Percentiles rank a stretch among this genome's conserved stretches.
phyloP scores from a whole-genome alignment of 2,888 invertebrate genomes.

The Heteropelma amictum region DNA sequence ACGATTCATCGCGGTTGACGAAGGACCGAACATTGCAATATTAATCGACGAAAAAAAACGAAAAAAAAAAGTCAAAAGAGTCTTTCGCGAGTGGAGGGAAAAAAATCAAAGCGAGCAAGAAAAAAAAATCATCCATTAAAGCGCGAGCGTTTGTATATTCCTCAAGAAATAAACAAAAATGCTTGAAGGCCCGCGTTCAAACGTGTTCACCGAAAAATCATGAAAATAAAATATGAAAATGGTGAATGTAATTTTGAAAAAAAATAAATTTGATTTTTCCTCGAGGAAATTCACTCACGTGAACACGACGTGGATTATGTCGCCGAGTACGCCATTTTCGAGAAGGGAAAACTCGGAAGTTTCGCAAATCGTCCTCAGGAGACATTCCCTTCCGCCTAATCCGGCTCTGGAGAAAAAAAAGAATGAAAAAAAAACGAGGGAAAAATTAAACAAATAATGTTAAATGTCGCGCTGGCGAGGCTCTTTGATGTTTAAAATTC shows the following conservation, averaged over 20 bases:
- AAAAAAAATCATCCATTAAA: too few species aligned
- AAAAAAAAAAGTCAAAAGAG: too few species aligned
- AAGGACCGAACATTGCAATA: too few species aligned
- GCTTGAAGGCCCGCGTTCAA: too few species aligned
- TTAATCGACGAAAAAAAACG: too few species aligned
- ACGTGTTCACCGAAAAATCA: too few species aligned
- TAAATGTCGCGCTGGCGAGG: background rate
- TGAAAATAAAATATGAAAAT: background rate
- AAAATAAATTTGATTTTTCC: background rate
- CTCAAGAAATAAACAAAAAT: too few species aligned
- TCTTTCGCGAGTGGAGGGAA: too few species aligned
- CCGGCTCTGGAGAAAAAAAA: slow-evolving; percentile 77
- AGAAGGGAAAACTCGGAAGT: slow-evolving; percentile 79
- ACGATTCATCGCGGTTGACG: too few species aligned
- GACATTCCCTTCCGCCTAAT: slow-evolving; percentile 81
- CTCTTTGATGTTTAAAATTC: slow-evolving; percentile 29
- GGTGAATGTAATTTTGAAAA: background rate
- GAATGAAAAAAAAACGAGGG: background rate
- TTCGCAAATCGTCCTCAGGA: slow-evolving; percentile 84
- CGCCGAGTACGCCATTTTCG: slow-evolving; percentile 84
- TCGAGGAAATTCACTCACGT: slow-evolving; percentile 81
- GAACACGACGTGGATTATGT: slow-evolving; percentile 83
- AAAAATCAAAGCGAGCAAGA: too few species aligned
- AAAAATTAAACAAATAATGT: background rate
- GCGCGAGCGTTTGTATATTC: too few species aligned